Evolutionary conservation across 1,140 invertebrate species (phyloP).

Genomic region (Drosophila oshimai): DNA sequence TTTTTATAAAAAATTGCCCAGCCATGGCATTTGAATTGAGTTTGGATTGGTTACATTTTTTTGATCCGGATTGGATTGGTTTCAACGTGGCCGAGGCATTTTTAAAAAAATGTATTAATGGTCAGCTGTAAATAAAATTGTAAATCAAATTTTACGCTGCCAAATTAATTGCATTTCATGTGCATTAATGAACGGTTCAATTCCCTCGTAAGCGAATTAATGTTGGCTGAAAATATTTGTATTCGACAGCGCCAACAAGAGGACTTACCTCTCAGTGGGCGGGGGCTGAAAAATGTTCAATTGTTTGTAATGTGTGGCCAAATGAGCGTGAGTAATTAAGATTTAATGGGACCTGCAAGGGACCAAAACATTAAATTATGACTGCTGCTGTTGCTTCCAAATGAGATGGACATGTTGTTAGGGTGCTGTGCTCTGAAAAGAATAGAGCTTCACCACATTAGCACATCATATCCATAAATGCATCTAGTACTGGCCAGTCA

Average conservation of each 20-base stretch:
- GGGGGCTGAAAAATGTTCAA: slow-evolving; percentile 10
- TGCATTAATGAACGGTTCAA: slow-evolving; percentile 14
- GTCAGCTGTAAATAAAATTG: slow-evolving; percentile 26
- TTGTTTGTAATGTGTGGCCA: slow-evolving; percentile 14
- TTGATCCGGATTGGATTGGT: not conserved
- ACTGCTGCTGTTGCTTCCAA: not conserved
- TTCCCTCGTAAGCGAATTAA: slow-evolving; percentile 5
- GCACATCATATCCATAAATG: slow-evolving; percentile 34
- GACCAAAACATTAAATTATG: not conserved
- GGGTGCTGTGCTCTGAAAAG: not conserved
- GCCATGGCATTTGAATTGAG: slow-evolving; percentile 23
- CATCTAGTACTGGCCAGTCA: slow-evolving; percentile 6
- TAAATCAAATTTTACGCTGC: slow-evolving; percentile 17
- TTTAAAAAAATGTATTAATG: slow-evolving; percentile 26
- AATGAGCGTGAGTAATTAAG: slow-evolving; percentile 31
- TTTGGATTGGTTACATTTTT: slow-evolving; percentile 17
- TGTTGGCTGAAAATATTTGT: slow-evolving; percentile 14
- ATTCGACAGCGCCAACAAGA: not conserved
- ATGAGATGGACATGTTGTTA: not conserved
- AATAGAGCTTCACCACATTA: slow-evolving; percentile 25
- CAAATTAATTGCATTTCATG: slow-evolving; percentile 38
- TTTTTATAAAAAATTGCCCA: not conserved
- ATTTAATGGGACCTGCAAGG: slow-evolving; percentile 26
- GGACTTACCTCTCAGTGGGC: slow-evolving; percentile 2
- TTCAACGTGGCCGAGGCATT: not conserved